Conservation (phyloP, 2,888 invertebrate genomes). For the Heliconius ethilla region DNA sequence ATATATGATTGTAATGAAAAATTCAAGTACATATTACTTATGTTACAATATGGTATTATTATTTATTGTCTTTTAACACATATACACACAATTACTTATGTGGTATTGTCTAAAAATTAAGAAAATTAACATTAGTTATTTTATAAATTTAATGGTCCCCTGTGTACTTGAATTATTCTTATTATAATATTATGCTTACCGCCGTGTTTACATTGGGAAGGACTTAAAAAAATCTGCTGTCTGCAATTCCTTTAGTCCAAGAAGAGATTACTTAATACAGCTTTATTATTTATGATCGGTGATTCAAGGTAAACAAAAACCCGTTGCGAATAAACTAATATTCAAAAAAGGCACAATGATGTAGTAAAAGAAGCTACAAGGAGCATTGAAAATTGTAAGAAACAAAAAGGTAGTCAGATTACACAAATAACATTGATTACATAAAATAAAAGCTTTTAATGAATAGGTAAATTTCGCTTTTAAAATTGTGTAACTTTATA, state of each 20-base stretch:
- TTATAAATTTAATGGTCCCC: not conserved
- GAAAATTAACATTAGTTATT: too few species aligned
- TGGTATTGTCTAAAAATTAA: too few species aligned
- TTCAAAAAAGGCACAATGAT: slow-evolving; percentile 1
- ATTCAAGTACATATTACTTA: not conserved
- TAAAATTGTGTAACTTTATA: not conserved
- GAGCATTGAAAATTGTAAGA: not conserved
- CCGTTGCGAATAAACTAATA: slow-evolving; percentile 4
- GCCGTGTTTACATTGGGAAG: not conserved
- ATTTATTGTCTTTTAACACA: not conserved
- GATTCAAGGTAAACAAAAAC: not conserved
- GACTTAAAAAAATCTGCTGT: not conserved
- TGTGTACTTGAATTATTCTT: slow-evolving; percentile 8
- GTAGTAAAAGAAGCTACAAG: not conserved
- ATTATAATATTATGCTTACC: not conserved
- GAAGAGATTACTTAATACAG: slow-evolving; percentile 3
- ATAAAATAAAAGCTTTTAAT: too few species aligned
- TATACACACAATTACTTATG: not conserved
- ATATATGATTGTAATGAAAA: not conserved
- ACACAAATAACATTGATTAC: not conserved
- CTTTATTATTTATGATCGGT: not conserved
- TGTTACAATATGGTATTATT: not conserved
- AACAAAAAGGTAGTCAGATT: not conserved
- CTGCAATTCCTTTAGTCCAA: slow-evolving; percentile 15
- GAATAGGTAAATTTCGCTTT: too few species aligned